Evolutionary conservation across 1,140 invertebrate species (phyloP).

Genomic region (Ceratina calcarata): DNA sequence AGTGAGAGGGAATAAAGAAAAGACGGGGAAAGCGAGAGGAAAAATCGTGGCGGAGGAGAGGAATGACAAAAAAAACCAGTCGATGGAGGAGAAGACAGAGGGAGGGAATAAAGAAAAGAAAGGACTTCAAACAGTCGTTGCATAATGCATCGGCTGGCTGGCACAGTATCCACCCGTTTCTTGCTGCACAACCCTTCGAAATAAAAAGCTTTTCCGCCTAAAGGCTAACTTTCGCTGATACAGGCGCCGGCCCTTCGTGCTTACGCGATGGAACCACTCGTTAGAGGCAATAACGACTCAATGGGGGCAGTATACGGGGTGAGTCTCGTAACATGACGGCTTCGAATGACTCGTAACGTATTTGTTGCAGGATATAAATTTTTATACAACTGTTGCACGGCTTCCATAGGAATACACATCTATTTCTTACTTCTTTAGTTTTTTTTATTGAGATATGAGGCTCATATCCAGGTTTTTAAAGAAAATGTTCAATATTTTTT

Average conservation of each 20-base stretch:
- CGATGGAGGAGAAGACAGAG: neutral
- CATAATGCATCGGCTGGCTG: conserved; percentile 66
- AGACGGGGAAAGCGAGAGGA: neutral
- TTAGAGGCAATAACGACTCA: conserved; percentile 25
- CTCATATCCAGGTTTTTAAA: no score
- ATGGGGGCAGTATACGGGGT: no score
- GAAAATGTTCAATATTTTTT: no score
- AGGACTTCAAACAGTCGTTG: conserved; percentile 69
- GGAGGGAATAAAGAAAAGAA: conserved; percentile 54
- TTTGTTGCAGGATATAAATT: no score
- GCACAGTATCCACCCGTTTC: conserved; percentile 44
- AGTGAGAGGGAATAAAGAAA: no score
- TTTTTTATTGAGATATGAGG: no score
- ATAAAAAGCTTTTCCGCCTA: conserved; percentile 64
- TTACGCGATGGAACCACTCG: conserved; percentile 53
- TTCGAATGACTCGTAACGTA: no score
- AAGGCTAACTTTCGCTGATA: conserved; percentile 62
- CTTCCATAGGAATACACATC: no score
- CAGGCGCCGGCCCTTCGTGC: conserved; percentile 24
- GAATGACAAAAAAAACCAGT: neutral
- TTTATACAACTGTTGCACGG: no score
- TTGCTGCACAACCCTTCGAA: conserved; percentile 53
- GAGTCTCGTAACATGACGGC: no score
- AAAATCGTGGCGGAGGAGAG: neutral
- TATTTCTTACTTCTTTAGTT: no score